Conservation (phyloP, 2,797 vertebrate species). For the Chaunax sp. region DNA sequence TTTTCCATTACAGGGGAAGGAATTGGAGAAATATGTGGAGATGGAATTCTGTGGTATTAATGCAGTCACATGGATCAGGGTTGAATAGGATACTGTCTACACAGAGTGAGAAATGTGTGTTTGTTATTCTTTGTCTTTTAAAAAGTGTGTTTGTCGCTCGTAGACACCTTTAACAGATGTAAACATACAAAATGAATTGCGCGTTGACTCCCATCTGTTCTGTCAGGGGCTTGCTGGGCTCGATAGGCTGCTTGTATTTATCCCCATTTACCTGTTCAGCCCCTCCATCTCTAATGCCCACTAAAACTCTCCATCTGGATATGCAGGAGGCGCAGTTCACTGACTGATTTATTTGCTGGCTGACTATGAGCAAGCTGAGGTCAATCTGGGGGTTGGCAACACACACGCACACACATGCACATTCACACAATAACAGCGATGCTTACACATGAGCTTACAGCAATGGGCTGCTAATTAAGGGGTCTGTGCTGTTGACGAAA, state of each 20-base stretch:
- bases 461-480: constrained; percentile 69
- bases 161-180: constrained; percentile 27
- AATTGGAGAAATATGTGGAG: constrained; percentile 59
- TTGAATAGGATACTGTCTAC: constrained; percentile 46
- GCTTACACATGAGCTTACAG: constrained; percentile 74
- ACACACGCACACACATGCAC: constrained; percentile 23
- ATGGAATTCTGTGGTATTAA: constrained; percentile 56
- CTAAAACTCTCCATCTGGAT: constrained; percentile 73
- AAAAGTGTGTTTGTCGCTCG: constrained; percentile 19
- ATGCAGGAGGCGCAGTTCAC: constrained; percentile 63
- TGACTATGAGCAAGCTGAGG: constrained; percentile 54
- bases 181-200: constrained; percentile 23
- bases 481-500: constrained; percentile 69
- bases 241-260: constrained; percentile 34
- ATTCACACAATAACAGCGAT: constrained; percentile 52
- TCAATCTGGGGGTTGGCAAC: constrained; percentile 45
- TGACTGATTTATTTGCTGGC: constrained; percentile 55
- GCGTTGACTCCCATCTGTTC: constrained; percentile 25
- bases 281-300: constrained; percentile 69
- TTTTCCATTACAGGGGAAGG: constrained; percentile 69
- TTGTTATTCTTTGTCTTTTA: constrained; percentile 36
- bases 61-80: constrained; percentile 35
- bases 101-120: constrained; percentile 25
- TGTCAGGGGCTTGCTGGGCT: background rate
- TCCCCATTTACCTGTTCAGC: constrained; percentile 56